These are phyloP conservation scores for Platycheirus albimanus DNA, from an alignment of 2,888 invertebrate species.

Conservation along the genomic window DNA sequence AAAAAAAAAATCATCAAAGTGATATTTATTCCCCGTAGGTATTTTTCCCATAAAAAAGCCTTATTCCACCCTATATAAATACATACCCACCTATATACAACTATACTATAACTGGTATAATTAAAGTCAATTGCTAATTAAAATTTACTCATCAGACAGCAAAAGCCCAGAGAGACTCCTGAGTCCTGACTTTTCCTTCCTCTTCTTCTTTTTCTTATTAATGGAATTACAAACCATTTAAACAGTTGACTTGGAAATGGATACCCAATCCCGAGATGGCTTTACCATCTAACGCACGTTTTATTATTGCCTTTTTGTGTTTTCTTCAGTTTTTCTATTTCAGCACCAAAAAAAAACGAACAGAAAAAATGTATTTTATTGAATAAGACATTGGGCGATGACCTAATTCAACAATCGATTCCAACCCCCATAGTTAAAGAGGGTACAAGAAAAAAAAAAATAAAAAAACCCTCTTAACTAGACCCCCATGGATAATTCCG, in stretches of 20 bases:
- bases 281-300: constrained; percentile 43
- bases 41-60: background rate
- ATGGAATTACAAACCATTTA: constrained; percentile 71
- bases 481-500: constrained; percentile 18
- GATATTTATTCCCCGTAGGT: background rate
- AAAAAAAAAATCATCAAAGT: background rate
- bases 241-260: constrained; percentile 32
- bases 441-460: no score
- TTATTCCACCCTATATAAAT: background rate
- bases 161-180: constrained; percentile 25
- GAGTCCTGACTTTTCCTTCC: constrained; percentile 10
- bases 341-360: background rate
- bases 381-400: constrained; percentile 45
- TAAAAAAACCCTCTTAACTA: constrained; percentile 14
- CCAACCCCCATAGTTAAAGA: constrained; percentile 20
- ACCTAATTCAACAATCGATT: constrained; percentile 43
- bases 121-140: constrained; percentile 70
- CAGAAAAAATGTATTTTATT: constrained; percentile 5
- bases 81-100: background rate
- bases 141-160: constrained; percentile 59
- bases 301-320: constrained; percentile 35
- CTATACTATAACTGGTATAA: constrained; percentile 37
- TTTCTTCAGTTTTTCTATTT: constrained; percentile 12
- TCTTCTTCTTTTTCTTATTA: constrained; percentile 26
- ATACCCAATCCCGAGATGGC: constrained; percentile 33